Percentiles rank a stretch among this genome's conserved stretches.
Evolutionary conservation across 2,113 vertebrate genomes (phyloP).

Genomic region (Lichenostomus cassidix): DNA sequence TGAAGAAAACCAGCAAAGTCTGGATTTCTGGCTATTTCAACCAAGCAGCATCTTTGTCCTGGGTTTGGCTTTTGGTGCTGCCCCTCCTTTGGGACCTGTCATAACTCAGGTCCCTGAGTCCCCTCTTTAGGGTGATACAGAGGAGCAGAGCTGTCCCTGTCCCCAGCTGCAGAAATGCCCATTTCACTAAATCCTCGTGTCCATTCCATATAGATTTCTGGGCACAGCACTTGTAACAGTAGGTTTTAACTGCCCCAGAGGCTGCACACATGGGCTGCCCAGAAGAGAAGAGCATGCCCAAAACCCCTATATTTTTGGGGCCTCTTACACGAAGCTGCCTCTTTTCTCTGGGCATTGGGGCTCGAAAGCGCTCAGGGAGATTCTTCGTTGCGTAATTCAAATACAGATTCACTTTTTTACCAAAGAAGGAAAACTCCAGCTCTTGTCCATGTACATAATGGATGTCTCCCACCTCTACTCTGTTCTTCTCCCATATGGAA

Average conservation of each 20-base stretch:
- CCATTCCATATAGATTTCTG: background rate
- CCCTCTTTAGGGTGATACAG: rapidly evolving
- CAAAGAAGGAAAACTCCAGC: conserved; percentile 70
- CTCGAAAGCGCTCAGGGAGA: background rate
- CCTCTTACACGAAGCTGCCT: background rate
- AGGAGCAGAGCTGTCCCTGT: background rate
- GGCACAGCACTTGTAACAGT: background rate
- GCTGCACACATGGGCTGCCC: rapidly evolving
- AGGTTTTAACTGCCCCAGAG: background rate
- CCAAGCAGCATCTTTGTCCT: background rate
- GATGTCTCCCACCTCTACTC: background rate
- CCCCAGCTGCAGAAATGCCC: background rate
- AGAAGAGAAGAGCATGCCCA: background rate
- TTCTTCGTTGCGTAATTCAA: background rate
- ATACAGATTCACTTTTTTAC: conserved; percentile 57
- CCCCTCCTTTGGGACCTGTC: background rate
- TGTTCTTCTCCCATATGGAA: background rate
- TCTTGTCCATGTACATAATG: conserved; percentile 35
- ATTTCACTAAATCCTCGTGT: background rate
- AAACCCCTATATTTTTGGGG: background rate
- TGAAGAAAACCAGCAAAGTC: background rate
- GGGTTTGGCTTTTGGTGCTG: background rate
- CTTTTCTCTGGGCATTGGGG: background rate
- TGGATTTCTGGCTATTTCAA: background rate
- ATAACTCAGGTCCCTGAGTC: background rate